Evolutionary conservation across 2,888 invertebrate genomes (phyloP).

Genomic region (Trisateles emortualis): DNA sequence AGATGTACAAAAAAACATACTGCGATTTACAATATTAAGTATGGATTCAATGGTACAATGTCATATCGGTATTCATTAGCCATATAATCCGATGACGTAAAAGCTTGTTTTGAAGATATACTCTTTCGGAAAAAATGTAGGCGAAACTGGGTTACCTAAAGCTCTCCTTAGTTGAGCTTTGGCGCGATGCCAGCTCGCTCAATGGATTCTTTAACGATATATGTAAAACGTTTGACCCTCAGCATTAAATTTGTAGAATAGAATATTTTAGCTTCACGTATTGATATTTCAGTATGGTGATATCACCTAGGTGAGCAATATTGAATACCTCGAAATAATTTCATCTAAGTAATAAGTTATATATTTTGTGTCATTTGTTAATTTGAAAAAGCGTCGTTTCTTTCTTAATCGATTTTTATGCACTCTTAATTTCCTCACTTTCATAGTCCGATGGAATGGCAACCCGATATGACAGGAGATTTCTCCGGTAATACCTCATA

Average conservation of each 20-base stretch:
- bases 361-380: too few relatives aligned
- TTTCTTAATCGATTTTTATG: too few relatives aligned
- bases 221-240: not conserved
- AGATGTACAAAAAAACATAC: not conserved
- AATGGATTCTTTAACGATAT: not conserved
- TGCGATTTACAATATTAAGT: not conserved
- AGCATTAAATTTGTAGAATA: slow-evolving; percentile 1
- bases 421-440: too few relatives aligned
- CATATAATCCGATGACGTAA: not conserved
- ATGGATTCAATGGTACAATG: not conserved
- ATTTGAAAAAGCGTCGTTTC: too few relatives aligned
- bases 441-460: too few relatives aligned
- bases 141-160: not conserved
- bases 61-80: not conserved
- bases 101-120: not conserved
- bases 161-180: not conserved
- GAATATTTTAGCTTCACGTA: not conserved
- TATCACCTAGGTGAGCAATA: too few relatives aligned
- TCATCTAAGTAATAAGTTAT: too few relatives aligned
- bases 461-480: too few relatives aligned
- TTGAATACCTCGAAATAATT: too few relatives aligned
- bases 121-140: too few relatives aligned
- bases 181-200: not conserved
- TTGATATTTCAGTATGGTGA: too few relatives aligned
- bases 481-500: too few relatives aligned